Base-by-base conservation (phyloP, 92 coral and sea anemone genomes). In the Palythoa caribaeorum region DNA sequence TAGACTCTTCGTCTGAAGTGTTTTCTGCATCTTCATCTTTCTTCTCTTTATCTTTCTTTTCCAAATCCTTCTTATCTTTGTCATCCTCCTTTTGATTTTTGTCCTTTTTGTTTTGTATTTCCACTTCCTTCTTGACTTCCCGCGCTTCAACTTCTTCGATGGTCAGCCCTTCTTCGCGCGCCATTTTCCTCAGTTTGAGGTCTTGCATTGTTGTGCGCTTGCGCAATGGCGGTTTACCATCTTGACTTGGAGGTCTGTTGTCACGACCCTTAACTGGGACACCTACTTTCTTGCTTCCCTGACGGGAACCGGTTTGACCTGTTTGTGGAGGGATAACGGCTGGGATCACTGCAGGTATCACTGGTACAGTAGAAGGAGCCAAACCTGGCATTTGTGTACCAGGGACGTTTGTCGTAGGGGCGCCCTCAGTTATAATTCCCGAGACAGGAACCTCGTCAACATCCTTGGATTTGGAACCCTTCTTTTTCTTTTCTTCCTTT, bases 341-440 rank as follows among this genome's bases (percentile, higher is more conserved):
- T 3, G 96, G 94, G 13, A 95, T 83, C 51, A 85, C 73, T 9
- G 55, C 72, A 6, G 76, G 89, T 15, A 69, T 50, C 8, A 87
- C 89, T 1, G 87, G 91, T 5, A 90, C 94, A 16, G 94, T 86
- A 39, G 94, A 84, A n/a, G 86, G 59, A 48, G 75, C 91, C 84
- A n/a, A 44, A 39, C 12, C 80, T 55, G 71, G 66, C 76, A 48
- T 40, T 80, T 79, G 80, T 57, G 54, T 48, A 38, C 68, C 70
- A 35, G 38, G 89, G 63, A 14, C 90, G 44, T 60, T 91, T 20
- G 79, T 93, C 44, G 39, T 81, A 54, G 88, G 88, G 55, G 90
- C 92, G 53, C 94, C 96, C 57, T 93, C 98, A 21, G 98, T 95
- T 28, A 95, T 90, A 83, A 93, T 92, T 38, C 96, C 98, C 36